Evolutionary conservation across 2,797 vertebrate genomes (phyloP), one percentile per base, ranked within the genome.

Genomic region (Sebastes kiyomatsui): DNA sequence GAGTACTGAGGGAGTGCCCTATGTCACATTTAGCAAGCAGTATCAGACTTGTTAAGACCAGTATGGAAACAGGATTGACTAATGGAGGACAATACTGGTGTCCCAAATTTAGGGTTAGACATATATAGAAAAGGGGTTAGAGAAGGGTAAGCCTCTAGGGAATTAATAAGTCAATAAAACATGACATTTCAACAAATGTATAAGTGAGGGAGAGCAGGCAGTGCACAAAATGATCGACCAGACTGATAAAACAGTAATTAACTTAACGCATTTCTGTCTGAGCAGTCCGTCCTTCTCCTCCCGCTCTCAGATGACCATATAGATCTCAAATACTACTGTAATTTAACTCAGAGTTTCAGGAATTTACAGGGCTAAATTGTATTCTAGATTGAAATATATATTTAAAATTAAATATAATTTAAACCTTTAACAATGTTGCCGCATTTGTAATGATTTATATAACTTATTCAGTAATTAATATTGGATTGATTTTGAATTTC

Each of bases 171-270:
- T 52, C 71, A 52, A 58, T 30, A 7, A 64, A 35, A 14, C 4
- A 28, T 16, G 54, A 32, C 62, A 32, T 42, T 60, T n/a, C 18
- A 52, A 73, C 7, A 38, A 25, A 68, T 35, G 62, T 28, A 4
- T 61, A 28, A 72, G 46, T 68, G 69, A 72, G 59, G 42, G 60
- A 32, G 61, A 27, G n/a, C 4, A 52, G 25, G 38, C 8, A 16
- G 59, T 5, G 55, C 23, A 67, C 33, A 42, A 52, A 23, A 38
- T 20, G 2, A 30, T 65, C 18, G 3, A 65, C 28, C 20, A 66
- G 23, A 77, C n/a, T 61, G 42, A 80, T 75, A 54, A 56, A 73
- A 52, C 28, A 61, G 3, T 68, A 30, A 74, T 79, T 22, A 61
- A 42, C 30, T 62, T 61, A 35, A 60, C 59, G 54, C 12, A 59